Base-by-base conservation (phyloP, 2,113 vertebrate species). In the Prionailurus viverrinus region DNA sequence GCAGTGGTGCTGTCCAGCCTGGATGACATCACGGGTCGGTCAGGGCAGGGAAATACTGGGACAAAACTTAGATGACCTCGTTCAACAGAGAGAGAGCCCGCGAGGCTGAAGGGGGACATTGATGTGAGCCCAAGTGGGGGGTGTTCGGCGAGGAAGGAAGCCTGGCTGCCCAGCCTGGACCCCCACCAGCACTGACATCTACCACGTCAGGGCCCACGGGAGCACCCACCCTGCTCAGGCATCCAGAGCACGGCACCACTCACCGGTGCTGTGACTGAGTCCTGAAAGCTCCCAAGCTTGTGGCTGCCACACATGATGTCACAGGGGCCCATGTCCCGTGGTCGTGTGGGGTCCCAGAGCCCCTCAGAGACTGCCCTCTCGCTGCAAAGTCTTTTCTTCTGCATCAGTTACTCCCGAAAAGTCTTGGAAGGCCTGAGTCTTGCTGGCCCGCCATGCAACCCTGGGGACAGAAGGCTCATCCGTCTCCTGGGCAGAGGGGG, bases 191-290 rank as follows among this genome's bases (percentile, higher is more conserved):
- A 7, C 15, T 48, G 55, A 23, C 3, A 8, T 27, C 31, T 5
- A 27, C n/a, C 25, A 3, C 0, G 5, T 23, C 23, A 0, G 80
- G 39, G 16, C 16, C 0, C 61, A 0, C 11, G 1, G 8, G 58
- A 19, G 31, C 31, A 19, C 15, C 74, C 4, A 27, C 23, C 19
- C 14, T 0, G n/a, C 53, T 55, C 7, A 5, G n/a, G 11, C 19
- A 5, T 19, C 65, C 12, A 7, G 81, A 33, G 33, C 11, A 10
- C 81, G 0, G 27, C 8, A 0, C n/a, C 31, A 41, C 41, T 65
- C 33, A 5, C 4, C 8, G 41, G 4, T 14, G 16, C 41, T 36
- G 41, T n/a, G 31, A 21, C 33, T 19, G 41, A 29, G 73, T 29
- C 25, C 10, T 39, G 74, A n/a, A 65, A 18, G 21, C 14, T 65